phyloP scores from a whole-genome alignment of 2,113 vertebrate species.

The Salvelinus fontinalis region DNA sequence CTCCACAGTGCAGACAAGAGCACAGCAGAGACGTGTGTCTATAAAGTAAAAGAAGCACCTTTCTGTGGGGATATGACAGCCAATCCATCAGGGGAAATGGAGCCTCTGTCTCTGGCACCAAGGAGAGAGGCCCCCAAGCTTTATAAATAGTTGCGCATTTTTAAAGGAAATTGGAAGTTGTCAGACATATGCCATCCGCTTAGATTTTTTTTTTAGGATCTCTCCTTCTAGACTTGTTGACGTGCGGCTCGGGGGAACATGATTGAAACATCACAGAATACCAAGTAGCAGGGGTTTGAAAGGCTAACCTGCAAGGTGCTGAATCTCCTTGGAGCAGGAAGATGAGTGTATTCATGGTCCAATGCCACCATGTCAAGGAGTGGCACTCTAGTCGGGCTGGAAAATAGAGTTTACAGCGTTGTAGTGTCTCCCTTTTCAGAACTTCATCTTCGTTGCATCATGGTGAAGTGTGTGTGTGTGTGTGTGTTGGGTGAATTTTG shows the following conservation, averaged over 20 bases:
- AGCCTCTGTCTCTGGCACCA: constrained; percentile 77
- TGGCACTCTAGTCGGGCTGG: constrained; percentile 10
- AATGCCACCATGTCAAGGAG: constrained; percentile 22
- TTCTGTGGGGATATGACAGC: constrained; percentile 77
- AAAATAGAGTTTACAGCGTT: constrained; percentile 32
- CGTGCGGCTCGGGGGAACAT: constrained; percentile 40
- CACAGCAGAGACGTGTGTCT: constrained; percentile 69
- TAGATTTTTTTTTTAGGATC: constrained; percentile 49
- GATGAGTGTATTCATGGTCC: constrained; percentile 33
- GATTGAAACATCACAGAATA: constrained; percentile 66
- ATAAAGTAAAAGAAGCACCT: constrained; percentile 78
- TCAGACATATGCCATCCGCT: constrained; percentile 67
- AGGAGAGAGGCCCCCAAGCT: constrained; percentile 75
- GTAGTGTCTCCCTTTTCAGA: constrained; percentile 23
- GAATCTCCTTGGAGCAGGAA: constrained; percentile 28
- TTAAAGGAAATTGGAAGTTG: constrained; percentile 74
- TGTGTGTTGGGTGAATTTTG: no score
- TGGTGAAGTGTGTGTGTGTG: no score
- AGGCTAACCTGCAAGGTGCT: constrained; percentile 27
- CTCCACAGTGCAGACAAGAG: constrained; percentile 51
- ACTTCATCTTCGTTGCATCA: neutral
- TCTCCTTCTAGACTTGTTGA: constrained; percentile 17
- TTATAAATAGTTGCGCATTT: constrained; percentile 75
- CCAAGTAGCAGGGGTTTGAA: constrained; percentile 49
- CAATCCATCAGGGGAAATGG: constrained; percentile 87